Conservation (phyloP, 37 sponge, comb jelly and placozoan genomes). For the Tethya wilhelma region DNA sequence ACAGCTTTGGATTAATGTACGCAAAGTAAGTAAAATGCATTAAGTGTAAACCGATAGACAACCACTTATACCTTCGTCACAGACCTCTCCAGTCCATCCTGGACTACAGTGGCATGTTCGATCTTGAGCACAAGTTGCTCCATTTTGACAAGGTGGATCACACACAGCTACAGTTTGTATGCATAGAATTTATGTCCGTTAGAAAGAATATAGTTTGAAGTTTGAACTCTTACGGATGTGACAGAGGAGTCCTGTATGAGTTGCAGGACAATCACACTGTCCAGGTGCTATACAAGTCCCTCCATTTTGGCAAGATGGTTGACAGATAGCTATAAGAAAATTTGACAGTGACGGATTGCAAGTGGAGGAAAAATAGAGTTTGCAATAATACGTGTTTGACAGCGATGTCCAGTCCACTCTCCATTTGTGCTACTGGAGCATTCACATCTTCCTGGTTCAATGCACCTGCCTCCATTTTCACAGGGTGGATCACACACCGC, state of each 20-base stretch:
- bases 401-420: neutral
- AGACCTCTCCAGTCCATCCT: slow-evolving; percentile 1
- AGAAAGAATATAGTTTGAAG: too few species aligned
- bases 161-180: neutral
- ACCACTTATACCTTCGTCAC: neutral
- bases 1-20: neutral
- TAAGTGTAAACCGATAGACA: neutral
- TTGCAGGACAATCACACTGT: neutral
- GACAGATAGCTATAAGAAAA: neutral
- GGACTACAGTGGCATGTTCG: neutral
- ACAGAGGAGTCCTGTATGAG: neutral
- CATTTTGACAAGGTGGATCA: too few species aligned
- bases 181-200: too few species aligned
- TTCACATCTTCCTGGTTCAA: neutral
- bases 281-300: neutral
- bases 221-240: neutral
- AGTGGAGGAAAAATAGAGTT: neutral
- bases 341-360: neutral
- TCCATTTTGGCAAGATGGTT: slow-evolving; percentile 5
- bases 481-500: slow-evolving; percentile 17
- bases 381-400: neutral
- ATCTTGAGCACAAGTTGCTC: neutral
- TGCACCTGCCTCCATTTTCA: slow-evolving; percentile 7
- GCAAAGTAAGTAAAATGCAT: too few species aligned
- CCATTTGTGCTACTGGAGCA: neutral